phyloP scores from a whole-genome alignment of 1,140 invertebrate species.

The Halyomorpha halys region DNA sequence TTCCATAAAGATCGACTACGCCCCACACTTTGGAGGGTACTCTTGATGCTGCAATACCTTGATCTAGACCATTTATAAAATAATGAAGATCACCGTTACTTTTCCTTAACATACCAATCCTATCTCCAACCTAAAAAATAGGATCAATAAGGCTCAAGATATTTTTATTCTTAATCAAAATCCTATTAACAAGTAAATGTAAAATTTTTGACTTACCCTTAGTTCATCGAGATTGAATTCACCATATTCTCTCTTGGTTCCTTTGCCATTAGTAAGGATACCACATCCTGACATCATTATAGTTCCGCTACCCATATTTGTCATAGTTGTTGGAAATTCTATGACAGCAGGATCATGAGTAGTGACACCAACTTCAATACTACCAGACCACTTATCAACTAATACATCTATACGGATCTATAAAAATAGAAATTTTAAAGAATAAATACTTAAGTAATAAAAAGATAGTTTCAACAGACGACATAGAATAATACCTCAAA shows the following conservation, averaged over 20 bases:
- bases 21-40: constrained; percentile 74
- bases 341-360: constrained; percentile 81
- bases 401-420: constrained; percentile 78
- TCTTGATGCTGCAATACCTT: constrained; percentile 73
- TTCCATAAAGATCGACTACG: constrained; percentile 90
- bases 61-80: constrained; percentile 86
- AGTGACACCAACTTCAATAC: constrained; percentile 88
- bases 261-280: constrained; percentile 87
- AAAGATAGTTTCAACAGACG: neutral
- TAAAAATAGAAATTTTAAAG: constrained; percentile 15
- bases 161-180: neutral
- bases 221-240: constrained; percentile 91
- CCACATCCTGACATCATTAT: constrained; percentile 97
- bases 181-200: too few species aligned
- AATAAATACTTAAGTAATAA: neutral
- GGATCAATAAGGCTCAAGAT: neutral
- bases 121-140: constrained; percentile 62
- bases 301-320: constrained; percentile 81
- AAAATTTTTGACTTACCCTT: constrained; percentile 42
- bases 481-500: constrained; percentile 60
- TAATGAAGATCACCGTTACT: constrained; percentile 78
- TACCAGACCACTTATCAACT: constrained; percentile 87
- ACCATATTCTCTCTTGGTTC: constrained; percentile 82
- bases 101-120: constrained; percentile 76
- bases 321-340: constrained; percentile 94